Evolutionary conservation across 2,888 invertebrate genomes (phyloP).

Genomic region (Sarcophaga variegata): DNA sequence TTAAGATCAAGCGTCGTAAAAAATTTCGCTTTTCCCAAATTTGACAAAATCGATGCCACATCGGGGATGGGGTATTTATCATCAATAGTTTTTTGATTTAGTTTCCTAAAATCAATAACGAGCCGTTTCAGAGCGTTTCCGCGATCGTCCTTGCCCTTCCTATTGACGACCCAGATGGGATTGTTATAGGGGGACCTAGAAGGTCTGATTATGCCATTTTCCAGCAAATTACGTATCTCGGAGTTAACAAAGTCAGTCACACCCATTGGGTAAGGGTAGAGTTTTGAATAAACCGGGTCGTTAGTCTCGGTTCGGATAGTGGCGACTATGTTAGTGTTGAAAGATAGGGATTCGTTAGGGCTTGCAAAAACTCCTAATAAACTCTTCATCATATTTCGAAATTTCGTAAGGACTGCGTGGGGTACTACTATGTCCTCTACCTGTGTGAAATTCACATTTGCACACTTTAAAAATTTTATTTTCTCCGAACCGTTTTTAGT

Average conservation of each 20-base stretch:
- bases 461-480: conserved; percentile 58
- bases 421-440: conserved; percentile 57
- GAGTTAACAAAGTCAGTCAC: no score
- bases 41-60: no score
- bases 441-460: conserved; percentile 55
- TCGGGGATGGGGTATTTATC: conserved; percentile 24
- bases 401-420: neutral
- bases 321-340: conserved; percentile 47
- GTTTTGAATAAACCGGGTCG: neutral
- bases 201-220: conserved; percentile 49
- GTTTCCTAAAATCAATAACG: conserved; percentile 42
- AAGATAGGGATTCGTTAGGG: conserved; percentile 46
- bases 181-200: conserved; percentile 49
- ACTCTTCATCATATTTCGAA: conserved; percentile 25
- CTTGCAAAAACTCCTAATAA: conserved; percentile 41
- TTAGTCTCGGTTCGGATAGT: no score
- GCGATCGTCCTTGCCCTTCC: neutral
- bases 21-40: no score
- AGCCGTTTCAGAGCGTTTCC: conserved; percentile 40
- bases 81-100: conserved; percentile 24
- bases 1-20: no score
- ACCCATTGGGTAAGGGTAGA: conserved; percentile 19
- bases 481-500: conserved; percentile 49
- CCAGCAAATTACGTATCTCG: no score
- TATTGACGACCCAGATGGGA: conserved; percentile 34